A percentile compares a stretch with the other conserved stretches of the same genome.
Conservation (phyloP, 2,797 vertebrate genomes). For the Pangasius krempfi region DNA sequence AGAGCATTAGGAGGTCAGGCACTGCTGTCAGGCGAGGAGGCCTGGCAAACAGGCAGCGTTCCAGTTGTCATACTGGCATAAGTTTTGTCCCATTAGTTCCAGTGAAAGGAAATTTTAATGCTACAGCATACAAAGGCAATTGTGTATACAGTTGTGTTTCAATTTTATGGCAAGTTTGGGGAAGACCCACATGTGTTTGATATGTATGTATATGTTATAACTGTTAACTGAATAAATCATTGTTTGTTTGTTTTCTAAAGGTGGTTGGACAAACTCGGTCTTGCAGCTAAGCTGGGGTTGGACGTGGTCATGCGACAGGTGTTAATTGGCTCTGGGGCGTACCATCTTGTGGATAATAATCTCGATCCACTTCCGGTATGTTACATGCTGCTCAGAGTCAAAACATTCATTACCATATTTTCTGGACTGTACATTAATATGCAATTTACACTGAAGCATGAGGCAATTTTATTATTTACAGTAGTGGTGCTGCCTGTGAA, state of each 20-base stretch:
- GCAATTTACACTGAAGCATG: neutral
- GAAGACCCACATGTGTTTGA: neutral
- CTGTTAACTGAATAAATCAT: neutral
- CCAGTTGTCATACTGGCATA: neutral
- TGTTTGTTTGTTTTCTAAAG: slow-evolving; percentile 66
- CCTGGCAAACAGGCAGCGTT: neutral
- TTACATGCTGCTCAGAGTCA: neutral
- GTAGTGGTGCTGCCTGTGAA: neutral
- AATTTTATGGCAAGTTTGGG: neutral
- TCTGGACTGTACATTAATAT: neutral
- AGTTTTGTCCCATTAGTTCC: neutral
- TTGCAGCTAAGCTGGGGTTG: slow-evolving; percentile 84
- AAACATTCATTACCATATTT: slow-evolving; percentile 1
- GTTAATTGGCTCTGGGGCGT: slow-evolving; percentile 87
- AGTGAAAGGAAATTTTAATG: neutral
- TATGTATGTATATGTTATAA: neutral
- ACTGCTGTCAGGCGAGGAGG: neutral
- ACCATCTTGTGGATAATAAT: slow-evolving; percentile 87
- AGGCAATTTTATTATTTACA: neutral
- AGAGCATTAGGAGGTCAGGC: neutral
- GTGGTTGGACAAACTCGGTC: slow-evolving; percentile 96
- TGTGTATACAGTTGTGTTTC: neutral
- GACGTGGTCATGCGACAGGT: slow-evolving; percentile 93
- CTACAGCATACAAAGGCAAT: neutral
- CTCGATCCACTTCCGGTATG: slow-evolving; percentile 90